Percentiles rank a stretch among this genome's conserved stretches.
Conservation (phyloP, 2,797 vertebrate genomes). For the Mastacembelus armatus region DNA sequence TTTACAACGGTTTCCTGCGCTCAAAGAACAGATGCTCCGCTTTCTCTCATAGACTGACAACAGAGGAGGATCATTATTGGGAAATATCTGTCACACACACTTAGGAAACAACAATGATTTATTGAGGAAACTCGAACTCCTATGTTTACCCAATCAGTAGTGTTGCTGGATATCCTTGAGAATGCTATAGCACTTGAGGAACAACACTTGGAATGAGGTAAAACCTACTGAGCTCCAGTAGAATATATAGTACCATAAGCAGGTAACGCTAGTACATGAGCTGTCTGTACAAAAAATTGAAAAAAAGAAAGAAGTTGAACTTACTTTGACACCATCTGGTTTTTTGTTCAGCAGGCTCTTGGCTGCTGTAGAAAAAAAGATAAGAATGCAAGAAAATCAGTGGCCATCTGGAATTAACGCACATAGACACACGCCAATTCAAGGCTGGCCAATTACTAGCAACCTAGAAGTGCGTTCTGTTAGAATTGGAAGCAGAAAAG, state of each 20-base stretch:
- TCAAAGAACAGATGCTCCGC: conserved; percentile 20
- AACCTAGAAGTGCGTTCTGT: conserved; percentile 21
- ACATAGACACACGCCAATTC: conserved; percentile 4
- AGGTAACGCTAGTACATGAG: background rate
- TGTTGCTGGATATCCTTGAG: background rate
- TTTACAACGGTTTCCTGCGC: conserved; percentile 23
- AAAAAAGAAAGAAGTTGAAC: conserved; percentile 52
- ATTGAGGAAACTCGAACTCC: background rate
- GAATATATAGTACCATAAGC: rapidly evolving
- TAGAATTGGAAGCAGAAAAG: conserved; percentile 34
- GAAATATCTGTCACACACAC: conserved; percentile 20
- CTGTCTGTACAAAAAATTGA: background rate
- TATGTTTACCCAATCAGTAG: background rate
- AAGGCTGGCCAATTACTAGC: conserved; percentile 35
- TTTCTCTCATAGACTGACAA: conserved; percentile 9
- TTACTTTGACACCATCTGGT: conserved; percentile 93
- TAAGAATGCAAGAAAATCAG: conserved; percentile 46
- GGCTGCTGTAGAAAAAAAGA: conserved; percentile 86
- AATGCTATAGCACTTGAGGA: background rate
- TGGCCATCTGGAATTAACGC: conserved; percentile 13
- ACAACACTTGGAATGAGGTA: background rate
- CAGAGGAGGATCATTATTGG: conserved; percentile 20
- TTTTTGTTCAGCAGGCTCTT: conserved; percentile 94
- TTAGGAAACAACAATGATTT: background rate
- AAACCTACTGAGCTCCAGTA: background rate